Evolutionary conservation across 2,888 invertebrate genomes (phyloP).

Genomic region (Drosophila merina): DNA sequence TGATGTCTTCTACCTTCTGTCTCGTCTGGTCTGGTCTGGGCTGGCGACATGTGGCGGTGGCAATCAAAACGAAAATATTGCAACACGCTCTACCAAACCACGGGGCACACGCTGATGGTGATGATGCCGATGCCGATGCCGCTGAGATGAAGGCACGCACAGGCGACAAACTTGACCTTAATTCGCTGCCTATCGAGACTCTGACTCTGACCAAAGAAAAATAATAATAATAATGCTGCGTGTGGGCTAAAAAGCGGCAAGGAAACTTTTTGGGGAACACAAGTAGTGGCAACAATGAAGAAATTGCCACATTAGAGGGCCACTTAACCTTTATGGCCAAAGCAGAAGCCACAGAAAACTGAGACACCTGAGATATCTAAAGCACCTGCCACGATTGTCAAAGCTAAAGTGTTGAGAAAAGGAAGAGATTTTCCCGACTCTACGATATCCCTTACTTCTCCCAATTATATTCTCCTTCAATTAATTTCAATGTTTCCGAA

Average conservation of each 20-base stretch:
- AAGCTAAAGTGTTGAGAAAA: background rate
- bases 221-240: slow-evolving; percentile 37
- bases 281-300: slow-evolving; percentile 21
- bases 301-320: slow-evolving; percentile 47
- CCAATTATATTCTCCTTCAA: background rate
- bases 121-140: slow-evolving; percentile 5
- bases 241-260: slow-evolving; percentile 32
- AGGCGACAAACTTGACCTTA: slow-evolving; percentile 67
- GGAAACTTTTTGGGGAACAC: slow-evolving; percentile 5
- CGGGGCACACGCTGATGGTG: background rate
- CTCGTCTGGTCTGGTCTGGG: background rate
- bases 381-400: background rate
- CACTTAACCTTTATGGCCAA: slow-evolving; percentile 56
- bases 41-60: slow-evolving; percentile 46
- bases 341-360: slow-evolving; percentile 16
- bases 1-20: background rate
- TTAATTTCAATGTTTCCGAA: background rate
- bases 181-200: slow-evolving; percentile 53
- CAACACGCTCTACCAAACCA: slow-evolving; percentile 31
- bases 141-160: slow-evolving; percentile 47
- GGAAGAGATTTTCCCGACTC: too few relatives aligned
- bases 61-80: slow-evolving; percentile 34
- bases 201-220: slow-evolving; percentile 32
- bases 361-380: slow-evolving; percentile 1
- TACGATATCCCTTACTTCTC: too few relatives aligned